These are phyloP conservation scores for Sebastes wilsoni DNA, from an alignment of 2,797 vertebrate species.

Conservation along the genomic window DNA sequence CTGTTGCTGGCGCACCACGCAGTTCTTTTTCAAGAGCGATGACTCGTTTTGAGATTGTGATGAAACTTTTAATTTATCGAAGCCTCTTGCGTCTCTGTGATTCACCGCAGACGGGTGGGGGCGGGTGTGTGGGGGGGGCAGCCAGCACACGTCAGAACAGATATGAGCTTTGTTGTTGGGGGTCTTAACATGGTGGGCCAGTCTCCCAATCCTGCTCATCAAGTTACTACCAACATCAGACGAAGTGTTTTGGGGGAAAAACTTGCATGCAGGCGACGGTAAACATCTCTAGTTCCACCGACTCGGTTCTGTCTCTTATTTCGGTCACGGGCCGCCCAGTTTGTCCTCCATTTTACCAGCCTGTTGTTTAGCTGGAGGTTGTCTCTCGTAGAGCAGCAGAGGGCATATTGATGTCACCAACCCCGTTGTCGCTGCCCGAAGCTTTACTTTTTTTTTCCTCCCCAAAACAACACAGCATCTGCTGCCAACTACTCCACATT, in stretches of 20 bases:
- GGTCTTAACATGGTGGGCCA: slow-evolving; percentile 40
- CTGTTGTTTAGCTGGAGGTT: slow-evolving; percentile 62
- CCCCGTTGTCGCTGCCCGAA: slow-evolving; percentile 55
- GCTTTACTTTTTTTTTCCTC: slow-evolving; percentile 45
- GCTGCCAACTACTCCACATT: slow-evolving; percentile 78
- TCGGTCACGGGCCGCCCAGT: slow-evolving; percentile 51
- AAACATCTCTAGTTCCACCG: slow-evolving; percentile 42
- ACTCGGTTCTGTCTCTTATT: slow-evolving; percentile 41
- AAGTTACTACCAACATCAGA: slow-evolving; percentile 61
- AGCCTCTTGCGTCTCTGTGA: slow-evolving; percentile 38
- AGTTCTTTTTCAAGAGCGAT: slow-evolving; percentile 85
- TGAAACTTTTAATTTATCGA: slow-evolving; percentile 80
- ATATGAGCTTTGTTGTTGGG: slow-evolving; percentile 66
- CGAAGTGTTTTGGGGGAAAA: slow-evolving; percentile 38
- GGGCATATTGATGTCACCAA: slow-evolving; percentile 77
- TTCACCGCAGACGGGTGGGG: slow-evolving; percentile 31
- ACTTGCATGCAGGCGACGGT: slow-evolving; percentile 34
- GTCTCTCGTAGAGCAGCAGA: slow-evolving; percentile 66
- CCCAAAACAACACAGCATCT: slow-evolving; percentile 77
- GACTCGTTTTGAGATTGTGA: slow-evolving; percentile 79
- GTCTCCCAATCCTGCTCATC: slow-evolving; percentile 40
- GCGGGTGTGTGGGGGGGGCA: neutral
- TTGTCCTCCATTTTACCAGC: slow-evolving; percentile 76
- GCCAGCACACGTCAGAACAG: slow-evolving; percentile 47
- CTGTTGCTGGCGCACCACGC: slow-evolving; percentile 84